Base-by-base conservation (phyloP, 2,113 vertebrate genomes). In the Antidorcas marsupialis region DNA sequence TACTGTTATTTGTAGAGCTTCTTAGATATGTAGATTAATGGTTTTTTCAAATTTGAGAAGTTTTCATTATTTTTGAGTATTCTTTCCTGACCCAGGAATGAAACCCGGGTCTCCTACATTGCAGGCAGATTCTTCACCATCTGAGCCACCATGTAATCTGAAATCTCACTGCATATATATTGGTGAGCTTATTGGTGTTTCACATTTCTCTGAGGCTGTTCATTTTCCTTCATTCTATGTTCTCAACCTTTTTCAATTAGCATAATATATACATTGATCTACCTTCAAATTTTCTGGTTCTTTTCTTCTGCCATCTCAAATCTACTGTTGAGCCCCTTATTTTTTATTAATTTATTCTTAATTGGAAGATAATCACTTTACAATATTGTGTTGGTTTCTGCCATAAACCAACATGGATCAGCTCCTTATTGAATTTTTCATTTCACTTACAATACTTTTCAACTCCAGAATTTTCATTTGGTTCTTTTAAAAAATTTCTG, bases 381-480 rank as follows among this genome's bases (percentile, higher is more conserved):
- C 11, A 74, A 25, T 39, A 43, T 76, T 76, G 23, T 76, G 36
- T 76, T 76, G 71, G 71, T 76, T 76, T 76, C 71, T 76, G 71
- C 36, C 71, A 76, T 76, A 76, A 39, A 76, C 36, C 36, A 76
- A 30, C 71, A 43, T 76, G 21, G 23, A 74, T 74, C n/a, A 87
- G n/a, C n/a, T n/a, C 50, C 8, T 92, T 59, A 53, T 59, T 60
- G 39, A 91, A 55, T 74, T 86, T 92, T 90, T 90, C 21, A 60
- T 71, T 96, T 94, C 60, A 94, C n/a, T 59, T 92, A 83, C 19
- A 92, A 23, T 94, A 60, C 25, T 90, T 85, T 96, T 94, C 50
- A 87, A 83, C 55, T 90, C 62, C 45, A 81, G 17, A 94, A 60
- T 81, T 95, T 89, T 28, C 14, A 78, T 36, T 52, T 87, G 25